phyloP scores from a whole-genome alignment of 2,113 vertebrate genomes.

The Psammodynastes pulverulentus region DNA sequence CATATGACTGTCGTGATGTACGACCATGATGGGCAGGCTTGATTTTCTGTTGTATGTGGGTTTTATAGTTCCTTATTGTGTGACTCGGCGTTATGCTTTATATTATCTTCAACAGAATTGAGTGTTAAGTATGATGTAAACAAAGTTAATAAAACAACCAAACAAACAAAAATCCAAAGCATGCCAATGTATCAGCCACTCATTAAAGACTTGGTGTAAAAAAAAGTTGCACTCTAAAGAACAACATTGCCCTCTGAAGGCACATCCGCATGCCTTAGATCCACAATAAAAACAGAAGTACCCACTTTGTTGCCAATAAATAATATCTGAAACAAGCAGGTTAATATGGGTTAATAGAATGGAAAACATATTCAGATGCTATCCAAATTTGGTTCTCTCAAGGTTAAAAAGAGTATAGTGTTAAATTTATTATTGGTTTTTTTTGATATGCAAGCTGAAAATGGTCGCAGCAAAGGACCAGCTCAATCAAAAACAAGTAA shows the following conservation, averaged over 20 bases:
- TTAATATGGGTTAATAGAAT: neutral
- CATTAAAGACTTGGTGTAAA: neutral
- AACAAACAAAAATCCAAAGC: neutral
- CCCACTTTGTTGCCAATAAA: neutral
- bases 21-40: neutral
- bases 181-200: neutral
- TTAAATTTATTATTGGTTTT: neutral
- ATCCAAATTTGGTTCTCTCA: neutral
- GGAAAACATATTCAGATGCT: neutral
- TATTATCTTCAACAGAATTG: neutral
- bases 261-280: neutral
- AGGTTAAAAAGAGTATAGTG: neutral
- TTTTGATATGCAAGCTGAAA: conserved; percentile 11
- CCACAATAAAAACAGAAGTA: neutral
- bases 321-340: neutral
- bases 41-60: neutral
- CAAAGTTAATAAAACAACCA: neutral
- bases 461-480: neutral
- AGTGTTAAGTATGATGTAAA: neutral
- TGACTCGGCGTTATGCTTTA: neutral
- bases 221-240: neutral
- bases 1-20: neutral
- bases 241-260: neutral
- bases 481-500: neutral
- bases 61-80: neutral